Evolutionary conservation across 2,888 invertebrate species (phyloP), one percentile per base, ranked within the genome.

Genomic region (Allolobophora icterica): DNA sequence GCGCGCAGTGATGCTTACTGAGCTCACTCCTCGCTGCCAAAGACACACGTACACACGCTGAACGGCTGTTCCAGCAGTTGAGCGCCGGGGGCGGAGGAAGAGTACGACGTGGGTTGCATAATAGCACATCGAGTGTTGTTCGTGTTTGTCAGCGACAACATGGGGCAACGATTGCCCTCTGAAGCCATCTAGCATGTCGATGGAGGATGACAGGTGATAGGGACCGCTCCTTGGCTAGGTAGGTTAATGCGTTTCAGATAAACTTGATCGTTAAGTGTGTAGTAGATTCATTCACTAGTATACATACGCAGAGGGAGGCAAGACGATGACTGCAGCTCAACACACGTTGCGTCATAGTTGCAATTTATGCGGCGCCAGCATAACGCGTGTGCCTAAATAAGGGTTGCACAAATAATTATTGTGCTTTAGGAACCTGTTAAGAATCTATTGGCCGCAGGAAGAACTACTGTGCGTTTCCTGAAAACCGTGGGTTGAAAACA

Each of bases 11-110:
- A 71, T 8, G 30, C n/a, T 34, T 19, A 19, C 84, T 34, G 17
- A 33, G n/a, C n/a, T 30, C 38, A n/a, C n/a, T n/a, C n/a, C n/a
- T n/a, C 35, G 89, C 89, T 84, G 21, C 35, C n/a, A n/a, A n/a
- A n/a, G n/a, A 33, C 89, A 15, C 35, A 34, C 6, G 24, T 34
- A 87, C 38, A 38, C 87, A 87, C 89, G 89, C 40, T 38, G 89
- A n/a, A n/a, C 24, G 89, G 35, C 40, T 24, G 71, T 71, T 71
- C 71, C 71, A n/a, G 5, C 71, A n/a, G n/a, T n/a, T n/a, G 71
- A n/a, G 71, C 71, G 71, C 71, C n/a, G 71, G 71, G 71, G 71
- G 71, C 71, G 71, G 71, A 71, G 30, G 30, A 71, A 71, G 71
- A 71, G n/a, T 71, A n/a, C n/a, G 71, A 71, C 13, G 71, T 8